These are phyloP conservation scores for Parauchenoglanis ngamensis DNA, from an alignment of 2,797 vertebrate genomes.

Conservation along the genomic window DNA sequence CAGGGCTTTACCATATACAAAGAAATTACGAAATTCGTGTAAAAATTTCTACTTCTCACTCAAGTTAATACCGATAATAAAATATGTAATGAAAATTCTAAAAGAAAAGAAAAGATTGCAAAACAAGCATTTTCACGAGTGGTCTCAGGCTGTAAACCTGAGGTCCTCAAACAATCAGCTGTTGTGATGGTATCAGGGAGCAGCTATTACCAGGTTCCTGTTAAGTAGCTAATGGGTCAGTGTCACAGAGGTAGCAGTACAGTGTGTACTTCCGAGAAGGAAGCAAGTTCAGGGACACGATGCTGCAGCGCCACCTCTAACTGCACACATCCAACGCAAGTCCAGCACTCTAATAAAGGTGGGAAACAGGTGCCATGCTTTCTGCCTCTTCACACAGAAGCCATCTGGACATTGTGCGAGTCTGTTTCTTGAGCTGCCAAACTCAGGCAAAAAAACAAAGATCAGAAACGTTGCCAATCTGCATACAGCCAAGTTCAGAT, in stretches of 20 bases:
- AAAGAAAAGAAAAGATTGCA: neutral
- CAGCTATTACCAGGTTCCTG: slow-evolving; percentile 40
- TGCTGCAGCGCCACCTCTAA: slow-evolving; percentile 29
- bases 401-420: neutral
- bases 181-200: slow-evolving; percentile 23
- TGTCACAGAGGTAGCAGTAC: slow-evolving; percentile 50
- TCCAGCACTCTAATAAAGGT: neutral
- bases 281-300: slow-evolving; percentile 18
- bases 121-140: neutral
- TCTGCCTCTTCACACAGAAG: slow-evolving; percentile 10
- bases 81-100: neutral
- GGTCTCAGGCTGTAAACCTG: neutral
- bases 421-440: neutral
- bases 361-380: neutral
- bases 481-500: neutral
- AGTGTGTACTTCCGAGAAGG: slow-evolving; percentile 52
- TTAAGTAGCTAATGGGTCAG: slow-evolving; percentile 51
- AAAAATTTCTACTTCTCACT: neutral
- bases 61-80: neutral
- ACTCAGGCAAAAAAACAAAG: neutral
- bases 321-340: slow-evolving; percentile 13
- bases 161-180: slow-evolving; percentile 32
- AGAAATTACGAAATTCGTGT: neutral
- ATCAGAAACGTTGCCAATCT: neutral
- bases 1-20: neutral